Base-by-base conservation (phyloP, 2,888 invertebrate species). In the Eledona agricola region DNA sequence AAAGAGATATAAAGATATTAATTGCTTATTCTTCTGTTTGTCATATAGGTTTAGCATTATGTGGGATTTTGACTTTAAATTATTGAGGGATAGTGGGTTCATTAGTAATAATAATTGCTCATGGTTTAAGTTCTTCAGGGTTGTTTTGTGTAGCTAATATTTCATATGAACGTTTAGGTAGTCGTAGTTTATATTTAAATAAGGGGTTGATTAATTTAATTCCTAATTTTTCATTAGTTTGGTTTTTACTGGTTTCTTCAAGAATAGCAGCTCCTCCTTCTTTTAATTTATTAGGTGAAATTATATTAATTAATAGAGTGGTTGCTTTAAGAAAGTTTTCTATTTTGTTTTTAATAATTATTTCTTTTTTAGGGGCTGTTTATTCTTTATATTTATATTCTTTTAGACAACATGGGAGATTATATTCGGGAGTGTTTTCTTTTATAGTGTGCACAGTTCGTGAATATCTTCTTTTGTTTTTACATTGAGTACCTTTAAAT, bases 21-120 rank as follows among this genome's bases (percentile, higher is more conserved):
- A 84, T 88, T 81, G 88, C 88, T 72, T 87, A 87, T 79, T 87
- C 86, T 60, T 88, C 88, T 20, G 83, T 88, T 4, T 81, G 82
- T 61, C 88, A 89, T 79, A 88, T 88, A 76, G 80, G 83, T 4
- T 65, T 88, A 66, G 81, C 85, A 11, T 77, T 87, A 73, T 65
- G 79, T 0, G 82, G 82, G 0, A 70, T 85, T 72, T 77, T 84
- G 69, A 79, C 81, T 38, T 74, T 83, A 71, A 80, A 72, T 74
- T 79, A 78, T 77, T 81, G 79, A 51, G 81, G 83, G 0, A 73
- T 77, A 66, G 66, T 73, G 53, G 82, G 83, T 1, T 71, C 80
- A 51, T 80, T 80, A 74, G 62, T 78, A 60, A 78, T 85, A 78
- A 85, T 85, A 78, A 78, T 86, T 78, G 80, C 80, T 11, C 85